Base-by-base conservation (phyloP, 2,888 invertebrate species). In the Standfussiana lucernea region DNA sequence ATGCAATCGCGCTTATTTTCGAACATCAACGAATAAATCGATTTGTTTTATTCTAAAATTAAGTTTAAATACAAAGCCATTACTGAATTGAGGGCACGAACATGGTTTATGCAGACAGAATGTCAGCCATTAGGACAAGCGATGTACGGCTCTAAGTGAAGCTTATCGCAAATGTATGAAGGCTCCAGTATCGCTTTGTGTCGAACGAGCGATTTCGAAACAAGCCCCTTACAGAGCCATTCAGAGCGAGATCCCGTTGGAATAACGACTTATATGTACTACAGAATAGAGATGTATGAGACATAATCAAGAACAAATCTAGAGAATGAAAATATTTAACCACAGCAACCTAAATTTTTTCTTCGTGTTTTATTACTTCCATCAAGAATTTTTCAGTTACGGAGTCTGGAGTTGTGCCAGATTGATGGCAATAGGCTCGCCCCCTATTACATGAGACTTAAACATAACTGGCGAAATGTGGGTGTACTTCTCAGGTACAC, bases 161-260 rank as follows among this genome's bases (percentile, higher is more conserved):
- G 86, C 83, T 85, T 83, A 86, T 85, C 86, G 78, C 64, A 71
- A 82, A 82, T 83, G 83, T 83, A 85, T 56, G 72, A 65, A 71
- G 59, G 73, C 78, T 82, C 74, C 71, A 42, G 67, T 72, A 77
- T 85, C 86, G 83, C 68, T 83, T 83, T 72, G 42, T 73, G 67
- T 74, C 68, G 86, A 85, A 83, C 73, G 86, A 82, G 70, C 83
- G 37, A 62, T 81, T 72, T 35, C 61, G 72, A 73, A 82, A 70
- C 82, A 68, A 78, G 72, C 72, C 70, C 40, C 71, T 66, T 40
- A 53, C 82, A 77, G 42, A 72, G 53, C 71, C 70, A 73, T 75
- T 70, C 77, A 72, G 35, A 37, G 5, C n/a, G 50, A 61, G 67
- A 73, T 73, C 83, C 42, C 70, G 53, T 28, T 59, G 32, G 56